Evolutionary conservation across 1,140 invertebrate species (phyloP).

Genomic region (Orchestia grillus): DNA sequence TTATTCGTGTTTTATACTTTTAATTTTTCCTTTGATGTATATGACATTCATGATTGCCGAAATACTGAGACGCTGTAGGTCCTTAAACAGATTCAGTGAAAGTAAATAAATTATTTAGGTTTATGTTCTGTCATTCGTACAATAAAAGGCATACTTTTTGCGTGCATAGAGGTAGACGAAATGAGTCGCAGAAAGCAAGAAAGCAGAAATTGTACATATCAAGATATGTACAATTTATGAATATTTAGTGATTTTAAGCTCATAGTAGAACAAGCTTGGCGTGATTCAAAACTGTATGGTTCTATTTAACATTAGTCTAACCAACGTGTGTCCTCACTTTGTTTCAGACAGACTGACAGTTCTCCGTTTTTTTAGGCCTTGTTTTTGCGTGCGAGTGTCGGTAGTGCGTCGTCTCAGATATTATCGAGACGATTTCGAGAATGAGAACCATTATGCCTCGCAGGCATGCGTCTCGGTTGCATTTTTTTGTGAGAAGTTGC

Average conservation of each 20-base stretch:
- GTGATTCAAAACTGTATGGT: not conserved
- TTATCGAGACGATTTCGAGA: constrained; percentile 7
- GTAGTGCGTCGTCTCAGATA: not conserved
- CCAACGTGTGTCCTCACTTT: not conserved
- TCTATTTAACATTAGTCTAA: not conserved
- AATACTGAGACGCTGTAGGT: not conserved
- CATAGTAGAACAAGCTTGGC: too few species aligned
- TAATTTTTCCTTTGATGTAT: not conserved
- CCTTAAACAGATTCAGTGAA: not conserved
- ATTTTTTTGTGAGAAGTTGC: not conserved
- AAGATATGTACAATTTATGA: too few species aligned
- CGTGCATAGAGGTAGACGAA: too few species aligned
- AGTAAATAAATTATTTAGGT: not conserved
- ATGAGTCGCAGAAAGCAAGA: too few species aligned
- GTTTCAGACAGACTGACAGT: not conserved
- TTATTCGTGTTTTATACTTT: not conserved
- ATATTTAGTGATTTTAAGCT: too few species aligned
- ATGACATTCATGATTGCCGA: not conserved
- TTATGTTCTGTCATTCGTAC: too few species aligned
- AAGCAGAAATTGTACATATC: too few species aligned
- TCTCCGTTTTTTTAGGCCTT: not conserved
- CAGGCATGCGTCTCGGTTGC: not conserved
- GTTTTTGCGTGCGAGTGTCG: not conserved
- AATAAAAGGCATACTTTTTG: too few species aligned
- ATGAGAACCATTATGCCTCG: constrained; percentile 7